Evolutionary conservation across 2,113 vertebrate genomes (phyloP).

Genomic region (Scophthalmus maximus): DNA sequence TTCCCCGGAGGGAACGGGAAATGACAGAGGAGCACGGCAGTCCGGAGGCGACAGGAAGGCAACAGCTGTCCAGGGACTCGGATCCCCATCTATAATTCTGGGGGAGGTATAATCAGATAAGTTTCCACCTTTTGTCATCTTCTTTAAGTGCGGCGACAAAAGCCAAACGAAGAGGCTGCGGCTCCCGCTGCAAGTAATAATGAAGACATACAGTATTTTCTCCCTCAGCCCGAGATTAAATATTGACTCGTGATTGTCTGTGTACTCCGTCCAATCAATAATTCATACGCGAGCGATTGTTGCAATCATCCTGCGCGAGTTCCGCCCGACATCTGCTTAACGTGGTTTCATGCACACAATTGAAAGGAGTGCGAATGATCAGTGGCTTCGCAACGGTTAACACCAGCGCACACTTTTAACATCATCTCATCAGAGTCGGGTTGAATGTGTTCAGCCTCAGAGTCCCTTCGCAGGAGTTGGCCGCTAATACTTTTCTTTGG

Average conservation of each 20-base stretch:
- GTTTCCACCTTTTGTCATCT: slow-evolving; percentile 60
- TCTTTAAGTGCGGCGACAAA: slow-evolving; percentile 70
- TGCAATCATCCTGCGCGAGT: slow-evolving; percentile 49
- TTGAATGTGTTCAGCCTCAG: slow-evolving; percentile 20
- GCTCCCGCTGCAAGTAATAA: slow-evolving; percentile 62
- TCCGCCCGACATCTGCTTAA: slow-evolving; percentile 45
- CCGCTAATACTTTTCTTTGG: slow-evolving; percentile 18
- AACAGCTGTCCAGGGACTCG: slow-evolving; percentile 52
- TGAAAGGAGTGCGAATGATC: slow-evolving; percentile 4
- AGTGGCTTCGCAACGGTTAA: slow-evolving; percentile 13
- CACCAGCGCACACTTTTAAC: slow-evolving; percentile 18
- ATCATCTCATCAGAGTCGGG: slow-evolving; percentile 7
- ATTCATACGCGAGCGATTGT: slow-evolving; percentile 72
- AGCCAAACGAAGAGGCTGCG: slow-evolving; percentile 56
- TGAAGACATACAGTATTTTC: slow-evolving; percentile 61
- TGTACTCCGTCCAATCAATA: slow-evolving; percentile 76
- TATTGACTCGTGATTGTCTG: slow-evolving; percentile 79
- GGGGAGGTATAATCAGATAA: slow-evolving; percentile 65
- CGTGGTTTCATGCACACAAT: slow-evolving; percentile 25
- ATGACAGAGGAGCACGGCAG: slow-evolving; percentile 52
- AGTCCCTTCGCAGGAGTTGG: slow-evolving; percentile 6
- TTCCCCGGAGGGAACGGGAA: slow-evolving; percentile 52
- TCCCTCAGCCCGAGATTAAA: slow-evolving; percentile 77
- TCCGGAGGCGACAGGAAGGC: slow-evolving; percentile 43
- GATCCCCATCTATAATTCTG: slow-evolving; percentile 70